phyloP scores from a whole-genome alignment of 2,888 invertebrate species.

The Tenthredo distinguenda region DNA sequence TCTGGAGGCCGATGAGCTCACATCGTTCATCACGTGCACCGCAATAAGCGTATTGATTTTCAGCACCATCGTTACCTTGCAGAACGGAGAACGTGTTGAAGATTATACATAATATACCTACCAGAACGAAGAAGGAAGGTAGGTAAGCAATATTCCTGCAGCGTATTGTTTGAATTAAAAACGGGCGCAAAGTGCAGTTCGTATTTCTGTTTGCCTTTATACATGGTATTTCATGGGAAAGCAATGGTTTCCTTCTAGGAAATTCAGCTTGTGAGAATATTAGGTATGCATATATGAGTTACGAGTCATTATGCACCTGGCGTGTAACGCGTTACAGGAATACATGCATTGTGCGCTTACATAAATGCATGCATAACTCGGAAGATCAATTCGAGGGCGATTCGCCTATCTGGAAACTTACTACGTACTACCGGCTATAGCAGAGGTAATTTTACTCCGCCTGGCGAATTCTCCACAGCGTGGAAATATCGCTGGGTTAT shows the following conservation, averaged over 20 bases:
- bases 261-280: not conserved
- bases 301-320: not conserved
- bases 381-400: not conserved
- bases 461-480: not conserved
- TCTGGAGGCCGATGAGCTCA: slow-evolving; percentile 14
- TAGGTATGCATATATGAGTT: slow-evolving; percentile 9
- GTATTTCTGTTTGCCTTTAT: not conserved
- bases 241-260: not conserved
- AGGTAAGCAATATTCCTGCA: not conserved
- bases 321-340: not conserved
- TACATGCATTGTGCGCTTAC: not conserved
- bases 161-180: not conserved
- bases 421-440: not conserved
- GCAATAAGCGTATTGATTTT: slow-evolving; percentile 38
- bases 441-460: not conserved
- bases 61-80: slow-evolving; percentile 7
- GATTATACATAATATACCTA: slow-evolving; percentile 3
- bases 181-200: not conserved
- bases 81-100: not conserved
- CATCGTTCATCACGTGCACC: slow-evolving; percentile 36
- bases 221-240: not conserved
- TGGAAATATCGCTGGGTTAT: not conserved
- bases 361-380: slow-evolving; percentile 12
- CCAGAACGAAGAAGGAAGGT: not conserved
- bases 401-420: not conserved